Percentiles rank a stretch among this genome's conserved stretches.
Conservation (phyloP, 2,113 vertebrate genomes). For the Pituophis catenifer region DNA sequence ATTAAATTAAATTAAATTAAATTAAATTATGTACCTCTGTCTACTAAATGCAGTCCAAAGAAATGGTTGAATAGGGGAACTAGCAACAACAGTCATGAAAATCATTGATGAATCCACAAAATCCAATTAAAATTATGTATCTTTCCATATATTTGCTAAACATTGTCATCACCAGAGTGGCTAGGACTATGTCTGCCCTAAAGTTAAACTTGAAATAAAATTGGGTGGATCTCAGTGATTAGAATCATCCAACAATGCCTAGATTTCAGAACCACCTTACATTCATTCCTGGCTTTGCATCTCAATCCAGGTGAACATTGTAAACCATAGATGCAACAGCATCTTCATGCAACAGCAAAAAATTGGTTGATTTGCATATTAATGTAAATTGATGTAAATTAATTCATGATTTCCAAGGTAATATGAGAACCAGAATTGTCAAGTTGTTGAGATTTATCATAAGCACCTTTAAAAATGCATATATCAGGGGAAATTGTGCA, state of each 20-base stretch:
- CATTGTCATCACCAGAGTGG: background rate
- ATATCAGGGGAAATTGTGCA: background rate
- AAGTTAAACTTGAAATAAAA: background rate
- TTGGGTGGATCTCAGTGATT: background rate
- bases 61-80: background rate
- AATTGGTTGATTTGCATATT: background rate
- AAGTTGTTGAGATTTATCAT: background rate
- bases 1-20: no score
- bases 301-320: background rate
- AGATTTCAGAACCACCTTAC: background rate
- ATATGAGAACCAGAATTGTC: background rate
- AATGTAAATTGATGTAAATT: background rate
- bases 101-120: background rate
- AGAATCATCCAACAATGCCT: background rate
- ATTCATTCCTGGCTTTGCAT: background rate
- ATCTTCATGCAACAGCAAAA: background rate
- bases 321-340: background rate
- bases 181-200: background rate
- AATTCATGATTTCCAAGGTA: background rate
- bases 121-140: background rate
- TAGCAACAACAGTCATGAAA: background rate
- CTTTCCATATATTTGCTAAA: background rate
- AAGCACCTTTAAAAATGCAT: background rate
- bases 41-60: background rate
- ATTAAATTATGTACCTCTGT: background rate